phyloP scores from a whole-genome alignment of 2,888 invertebrate genomes.

The Hypercompe scribonia region DNA sequence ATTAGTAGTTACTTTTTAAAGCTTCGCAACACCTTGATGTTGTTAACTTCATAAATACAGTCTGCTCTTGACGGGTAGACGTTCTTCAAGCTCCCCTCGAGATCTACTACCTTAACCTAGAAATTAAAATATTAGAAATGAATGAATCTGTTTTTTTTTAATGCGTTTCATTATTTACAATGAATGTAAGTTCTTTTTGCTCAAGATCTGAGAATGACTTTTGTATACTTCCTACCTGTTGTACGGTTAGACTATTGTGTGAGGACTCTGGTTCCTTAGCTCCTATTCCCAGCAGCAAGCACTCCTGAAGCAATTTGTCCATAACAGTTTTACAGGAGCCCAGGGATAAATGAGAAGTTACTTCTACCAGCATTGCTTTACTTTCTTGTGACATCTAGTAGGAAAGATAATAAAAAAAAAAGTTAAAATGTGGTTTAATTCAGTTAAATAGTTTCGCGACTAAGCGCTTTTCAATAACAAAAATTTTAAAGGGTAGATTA shows the following conservation, averaged over 20 bases:
- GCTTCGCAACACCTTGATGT: conserved; percentile 70
- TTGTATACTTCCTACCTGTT: conserved; percentile 63
- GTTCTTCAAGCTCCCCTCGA: conserved; percentile 90
- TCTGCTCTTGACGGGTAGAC: conserved; percentile 93
- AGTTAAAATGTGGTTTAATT: background rate
- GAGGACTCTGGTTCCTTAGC: conserved; percentile 52
- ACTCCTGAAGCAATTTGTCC: conserved; percentile 89
- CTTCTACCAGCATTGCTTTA: conserved; percentile 90
- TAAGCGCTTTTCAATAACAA: too few relatives aligned
- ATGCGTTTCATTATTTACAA: too few relatives aligned
- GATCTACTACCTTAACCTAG: conserved; percentile 91
- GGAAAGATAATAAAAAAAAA: background rate
- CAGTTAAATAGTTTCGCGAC: too few relatives aligned
- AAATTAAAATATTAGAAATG: conserved; percentile 20
- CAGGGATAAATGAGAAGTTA: conserved; percentile 90
- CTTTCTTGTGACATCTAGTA: conserved; percentile 89
- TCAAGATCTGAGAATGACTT: background rate
- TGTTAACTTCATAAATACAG: conserved; percentile 84
- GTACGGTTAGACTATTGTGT: conserved; percentile 74
- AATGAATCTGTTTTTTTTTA: too few relatives aligned
- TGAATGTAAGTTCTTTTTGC: background rate
- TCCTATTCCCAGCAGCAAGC: conserved; percentile 86
- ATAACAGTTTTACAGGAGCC: conserved; percentile 89
- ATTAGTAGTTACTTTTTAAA: conserved; percentile 63
- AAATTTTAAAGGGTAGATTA: too few relatives aligned